Percentiles rank a stretch among this genome's conserved stretches.
Evolutionary conservation across 2,888 invertebrate genomes (phyloP).

Genomic region (Erannis defoliaria): DNA sequence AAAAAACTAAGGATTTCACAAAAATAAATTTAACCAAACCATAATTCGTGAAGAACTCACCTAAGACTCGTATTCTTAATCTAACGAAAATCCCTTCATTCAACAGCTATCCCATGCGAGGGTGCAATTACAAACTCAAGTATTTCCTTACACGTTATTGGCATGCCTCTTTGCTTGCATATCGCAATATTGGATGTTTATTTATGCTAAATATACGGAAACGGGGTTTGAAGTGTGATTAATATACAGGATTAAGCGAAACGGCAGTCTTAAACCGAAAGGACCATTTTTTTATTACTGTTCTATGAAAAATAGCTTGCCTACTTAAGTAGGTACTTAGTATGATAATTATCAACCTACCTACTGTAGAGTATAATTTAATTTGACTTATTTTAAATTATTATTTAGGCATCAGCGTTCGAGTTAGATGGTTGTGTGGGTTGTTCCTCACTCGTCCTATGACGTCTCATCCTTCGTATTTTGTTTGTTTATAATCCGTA

Average conservation of each 20-base stretch:
- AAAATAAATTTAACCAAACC: not conserved
- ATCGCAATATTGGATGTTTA: constrained; percentile 6
- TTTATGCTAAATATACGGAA: not conserved
- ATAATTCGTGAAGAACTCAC: not conserved
- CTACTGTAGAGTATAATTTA: too few relatives aligned
- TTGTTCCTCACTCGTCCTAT: too few relatives aligned
- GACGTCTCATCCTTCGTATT: too few relatives aligned
- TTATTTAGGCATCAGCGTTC: too few relatives aligned
- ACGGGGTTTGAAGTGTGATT: not conserved
- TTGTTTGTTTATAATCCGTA: too few relatives aligned
- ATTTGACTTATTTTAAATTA: too few relatives aligned
- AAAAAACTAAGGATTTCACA: too few relatives aligned
- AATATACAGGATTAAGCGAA: not conserved
- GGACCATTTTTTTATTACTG: too few relatives aligned
- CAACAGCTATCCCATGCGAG: not conserved
- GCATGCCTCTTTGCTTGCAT: constrained; percentile 5
- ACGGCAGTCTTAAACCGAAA: not conserved
- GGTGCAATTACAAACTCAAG: constrained; percentile 8
- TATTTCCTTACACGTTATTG: not conserved
- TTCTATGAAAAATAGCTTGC: too few relatives aligned
- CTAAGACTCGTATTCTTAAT: constrained; percentile 11
- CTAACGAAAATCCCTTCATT: constrained; percentile 11
- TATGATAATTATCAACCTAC: too few relatives aligned
- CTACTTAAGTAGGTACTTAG: too few relatives aligned
- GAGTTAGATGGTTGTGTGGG: too few relatives aligned